Base-by-base conservation (phyloP, 2,888 invertebrate genomes). In the Apodemia duryi region DNA sequence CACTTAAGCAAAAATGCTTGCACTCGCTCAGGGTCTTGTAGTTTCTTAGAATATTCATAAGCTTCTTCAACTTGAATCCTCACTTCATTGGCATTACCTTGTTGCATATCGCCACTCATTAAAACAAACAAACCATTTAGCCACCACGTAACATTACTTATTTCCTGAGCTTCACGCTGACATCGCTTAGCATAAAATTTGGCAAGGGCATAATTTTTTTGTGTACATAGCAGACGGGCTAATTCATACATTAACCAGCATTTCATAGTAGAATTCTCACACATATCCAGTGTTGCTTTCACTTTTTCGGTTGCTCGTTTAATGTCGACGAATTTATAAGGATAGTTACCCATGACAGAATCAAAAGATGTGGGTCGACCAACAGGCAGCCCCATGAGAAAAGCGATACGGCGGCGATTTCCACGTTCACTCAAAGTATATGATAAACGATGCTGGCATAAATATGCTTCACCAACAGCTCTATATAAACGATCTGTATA, bases 91-190 rank as follows among this genome's bases (percentile, higher is more conserved):
- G 86, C 78, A 65, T 91, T 91, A 4, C 86, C 86, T 74, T 91
- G 91, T 70, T 90, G 90, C 89, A 91, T 90, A 63, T 91, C 91
- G 1, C 90, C 88, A 65, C 88, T 89, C 85, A 91, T 87, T 5
- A 91, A 68, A 2, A 84, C 86, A 63, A 91, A 90, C 51, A 83
- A 84, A 0, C 87, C 90, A 69, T 91, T 90, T 13, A 91, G 70
- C 91, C 91, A 91, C 91, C 91, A 91, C 0, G 85, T 82, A 1
- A 79, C 74, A 67, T 76, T 89, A 32, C 80, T 77, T 38, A 90
- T 69, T 67, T 87, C 86, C 64, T 84, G 82, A 64, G 91, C 88
- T 69, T 91, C 87, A 63, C 82, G 77, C 69, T 91, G 91, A 69
- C 91, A 91, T 43, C 88, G 81, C 70, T 91, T 91, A 0, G 85